Percentiles rank a stretch among this genome's conserved stretches.
These are phyloP conservation scores for Tridacna gigas DNA, from an alignment of 2,888 invertebrate genomes.

Conservation along the genomic window DNA sequence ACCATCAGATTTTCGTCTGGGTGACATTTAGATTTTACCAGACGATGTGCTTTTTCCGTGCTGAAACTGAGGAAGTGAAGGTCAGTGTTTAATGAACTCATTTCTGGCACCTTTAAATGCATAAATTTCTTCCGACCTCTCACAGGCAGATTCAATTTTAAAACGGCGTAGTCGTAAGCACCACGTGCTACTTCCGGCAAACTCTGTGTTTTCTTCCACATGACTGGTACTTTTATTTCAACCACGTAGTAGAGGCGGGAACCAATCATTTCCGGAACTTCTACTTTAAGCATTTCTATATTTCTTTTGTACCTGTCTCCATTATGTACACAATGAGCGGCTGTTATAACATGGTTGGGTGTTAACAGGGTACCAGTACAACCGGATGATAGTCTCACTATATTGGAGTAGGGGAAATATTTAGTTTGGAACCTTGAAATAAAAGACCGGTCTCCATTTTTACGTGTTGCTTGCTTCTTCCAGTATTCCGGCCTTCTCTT, in stretches of 20 bases:
- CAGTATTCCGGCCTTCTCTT: not conserved
- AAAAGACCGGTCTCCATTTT: not conserved
- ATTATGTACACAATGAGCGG: slow-evolving; percentile 82
- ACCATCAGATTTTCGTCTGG: slow-evolving; percentile 66
- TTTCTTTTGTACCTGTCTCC: slow-evolving; percentile 74
- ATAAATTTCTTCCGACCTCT: slow-evolving; percentile 75
- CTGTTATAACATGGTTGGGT: slow-evolving; percentile 78
- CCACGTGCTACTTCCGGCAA: slow-evolving; percentile 64
- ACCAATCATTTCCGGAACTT: slow-evolving; percentile 75
- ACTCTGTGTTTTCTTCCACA: slow-evolving; percentile 68
- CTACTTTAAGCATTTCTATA: slow-evolving; percentile 76
- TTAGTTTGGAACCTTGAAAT: slow-evolving; percentile 67
- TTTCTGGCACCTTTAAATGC: slow-evolving; percentile 70
- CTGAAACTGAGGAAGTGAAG: slow-evolving; percentile 78
- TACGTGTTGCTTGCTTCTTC: not conserved
- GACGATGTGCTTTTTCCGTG: slow-evolving; percentile 44
- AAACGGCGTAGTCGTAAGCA: slow-evolving; percentile 78
- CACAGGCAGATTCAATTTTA: slow-evolving; percentile 75
- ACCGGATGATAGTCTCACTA: slow-evolving; percentile 79
- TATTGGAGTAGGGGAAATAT: slow-evolving; percentile 78
- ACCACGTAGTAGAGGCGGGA: slow-evolving; percentile 75
- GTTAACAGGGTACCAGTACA: slow-evolving; percentile 82
- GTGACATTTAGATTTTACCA: slow-evolving; percentile 75
- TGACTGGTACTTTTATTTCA: slow-evolving; percentile 75
- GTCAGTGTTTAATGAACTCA: slow-evolving; percentile 68